A percentile compares a stretch with the other conserved stretches of the same genome.
Conservation (phyloP, 2,888 invertebrate species). For the Calameuta pallipes region DNA sequence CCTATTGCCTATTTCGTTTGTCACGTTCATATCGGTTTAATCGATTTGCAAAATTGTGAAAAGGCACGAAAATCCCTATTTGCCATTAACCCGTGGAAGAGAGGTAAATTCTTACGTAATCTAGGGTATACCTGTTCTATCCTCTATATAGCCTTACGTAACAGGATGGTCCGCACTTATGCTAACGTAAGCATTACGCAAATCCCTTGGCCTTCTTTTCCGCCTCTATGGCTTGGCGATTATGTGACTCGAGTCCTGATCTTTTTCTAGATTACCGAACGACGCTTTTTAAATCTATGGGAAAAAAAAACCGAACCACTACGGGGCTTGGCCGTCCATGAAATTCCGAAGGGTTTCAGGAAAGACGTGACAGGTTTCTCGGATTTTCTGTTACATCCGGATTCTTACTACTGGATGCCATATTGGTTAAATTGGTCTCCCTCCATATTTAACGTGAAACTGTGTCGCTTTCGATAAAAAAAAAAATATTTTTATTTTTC, state of each 20-base stretch:
- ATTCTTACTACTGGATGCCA: not conserved
- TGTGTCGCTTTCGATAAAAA: not conserved
- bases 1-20: not conserved
- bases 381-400: not conserved
- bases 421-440: not conserved
- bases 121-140: not conserved
- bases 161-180: not conserved
- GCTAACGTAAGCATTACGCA: not conserved
- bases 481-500: not conserved
- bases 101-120: not conserved
- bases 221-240: conserved; percentile 15
- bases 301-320: not conserved
- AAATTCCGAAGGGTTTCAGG: not conserved
- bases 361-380: not conserved
- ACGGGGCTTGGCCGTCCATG: not conserved
- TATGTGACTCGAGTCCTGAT: conserved; percentile 15
- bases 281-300: not conserved
- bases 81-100: too few species aligned
- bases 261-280: not conserved
- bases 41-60: too few species aligned
- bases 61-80: too few species aligned
- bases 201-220: conserved; percentile 6
- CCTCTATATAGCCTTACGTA: not conserved
- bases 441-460: not conserved
- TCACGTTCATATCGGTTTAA: not conserved